Evolutionary conservation across 1,140 invertebrate species (phyloP).

Genomic region (Telenomus remus): DNA sequence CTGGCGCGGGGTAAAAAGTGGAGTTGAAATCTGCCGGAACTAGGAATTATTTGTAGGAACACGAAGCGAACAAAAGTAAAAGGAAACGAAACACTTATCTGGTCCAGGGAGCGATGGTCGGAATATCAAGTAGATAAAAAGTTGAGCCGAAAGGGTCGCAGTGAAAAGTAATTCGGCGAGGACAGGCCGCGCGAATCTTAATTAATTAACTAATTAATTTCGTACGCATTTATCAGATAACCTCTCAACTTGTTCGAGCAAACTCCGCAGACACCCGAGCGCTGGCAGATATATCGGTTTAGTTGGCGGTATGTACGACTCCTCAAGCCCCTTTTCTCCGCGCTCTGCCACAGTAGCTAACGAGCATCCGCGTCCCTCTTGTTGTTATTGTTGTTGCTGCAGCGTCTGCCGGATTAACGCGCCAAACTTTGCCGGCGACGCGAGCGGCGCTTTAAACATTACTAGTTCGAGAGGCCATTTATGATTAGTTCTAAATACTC

Average conservation of each 20-base stretch:
- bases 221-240: constrained; percentile 67
- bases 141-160: constrained; percentile 11
- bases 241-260: constrained; percentile 47
- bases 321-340: constrained; percentile 58
- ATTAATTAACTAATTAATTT: constrained; percentile 71
- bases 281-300: constrained; percentile 66
- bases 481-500: constrained; percentile 38
- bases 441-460: constrained; percentile 37
- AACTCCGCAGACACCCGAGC: constrained; percentile 60
- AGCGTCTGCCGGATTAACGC: constrained; percentile 31
- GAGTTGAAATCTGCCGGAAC: constrained; percentile 35
- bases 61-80: constrained; percentile 37
- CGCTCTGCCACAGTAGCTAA: constrained; percentile 52
- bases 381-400: constrained; percentile 32
- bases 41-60: constrained; percentile 51
- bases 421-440: constrained; percentile 36
- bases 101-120: constrained; percentile 25
- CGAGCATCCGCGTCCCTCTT: constrained; percentile 62
- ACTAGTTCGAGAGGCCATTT: constrained; percentile 46
- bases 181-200: constrained; percentile 58
- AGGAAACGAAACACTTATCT: constrained; percentile 48
- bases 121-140: constrained; percentile 54
- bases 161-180: constrained; percentile 45
- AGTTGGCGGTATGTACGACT: constrained; percentile 60
- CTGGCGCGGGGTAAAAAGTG: not conserved